phyloP scores from a whole-genome alignment of 2,113 vertebrate species.

The Embiotoca jacksoni region DNA sequence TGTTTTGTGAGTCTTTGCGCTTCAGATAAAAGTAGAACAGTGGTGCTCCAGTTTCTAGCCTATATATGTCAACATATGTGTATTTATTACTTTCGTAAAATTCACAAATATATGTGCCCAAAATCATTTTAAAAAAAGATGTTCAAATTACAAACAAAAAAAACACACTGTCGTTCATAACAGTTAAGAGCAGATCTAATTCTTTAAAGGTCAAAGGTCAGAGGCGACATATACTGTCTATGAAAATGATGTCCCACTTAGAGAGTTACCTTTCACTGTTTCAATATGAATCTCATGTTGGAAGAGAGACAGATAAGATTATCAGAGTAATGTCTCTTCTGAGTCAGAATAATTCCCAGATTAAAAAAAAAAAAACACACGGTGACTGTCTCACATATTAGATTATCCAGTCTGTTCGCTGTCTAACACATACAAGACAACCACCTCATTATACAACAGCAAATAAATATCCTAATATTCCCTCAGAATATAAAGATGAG shows the following conservation, averaged over 20 bases:
- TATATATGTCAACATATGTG: conserved; percentile 41
- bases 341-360: neutral
- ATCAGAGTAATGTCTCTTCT: too few relatives aligned
- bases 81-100: neutral
- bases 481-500: neutral
- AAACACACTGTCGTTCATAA: too few relatives aligned
- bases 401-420: too few relatives aligned
- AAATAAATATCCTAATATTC: neutral
- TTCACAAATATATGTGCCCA: neutral
- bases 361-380: neutral
- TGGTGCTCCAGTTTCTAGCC: conserved; percentile 65
- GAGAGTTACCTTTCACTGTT: neutral
- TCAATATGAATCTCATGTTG: too few relatives aligned
- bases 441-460: neutral
- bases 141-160: too few relatives aligned
- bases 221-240: neutral
- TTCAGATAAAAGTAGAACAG: conserved; percentile 57
- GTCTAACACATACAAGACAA: too few relatives aligned
- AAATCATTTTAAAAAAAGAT: too few relatives aligned
- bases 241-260: neutral
- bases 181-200: too few relatives aligned
- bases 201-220: too few relatives aligned
- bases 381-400: too few relatives aligned
- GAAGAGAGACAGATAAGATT: too few relatives aligned
- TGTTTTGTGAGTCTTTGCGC: conserved; percentile 1